Evolutionary conservation across 2,888 invertebrate species (phyloP), one percentile per base, ranked within the genome.

Genomic region (Bellardia pandia): DNA sequence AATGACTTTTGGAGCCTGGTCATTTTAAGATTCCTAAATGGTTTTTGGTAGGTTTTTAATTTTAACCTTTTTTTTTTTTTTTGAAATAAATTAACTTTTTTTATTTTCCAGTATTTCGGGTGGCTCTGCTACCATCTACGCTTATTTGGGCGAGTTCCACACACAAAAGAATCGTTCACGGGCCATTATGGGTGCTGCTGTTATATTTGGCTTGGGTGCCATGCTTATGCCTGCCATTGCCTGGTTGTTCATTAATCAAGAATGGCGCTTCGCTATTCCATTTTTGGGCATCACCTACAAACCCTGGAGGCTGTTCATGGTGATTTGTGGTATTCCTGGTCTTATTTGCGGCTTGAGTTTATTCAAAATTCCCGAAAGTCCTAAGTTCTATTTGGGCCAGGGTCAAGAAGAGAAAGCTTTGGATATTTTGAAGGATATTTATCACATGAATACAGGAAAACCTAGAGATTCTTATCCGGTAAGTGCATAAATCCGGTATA

Each of bases 111-210:
- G 93, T 75, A 90, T 93, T 76, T 92, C 93, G 9, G 94, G 94
- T 14, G 93, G 94, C 9, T 94, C 94, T 8, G 94, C 94, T 1
- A 94, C 94, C 9, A 92, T 94, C 3, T 95, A 94, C 88, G 94
- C 94, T 2, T 95, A 94, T 89, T 91, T 94, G 16, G 94, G 95
- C 9, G 95, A 95, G 90, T 95, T 95, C 89, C 94, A 95, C 88
- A 93, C 94, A 40, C 91, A 93, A 56, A 91, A 90, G 68, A 92
- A 93, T 60, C 92, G 95, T 11, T 94, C 94, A 1, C 94, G 94
- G 89, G 93, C 92, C 6, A 92, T 93, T 9, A 92, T 93, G 91
- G 91, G 91, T 23, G 90, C 92, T 0, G 92, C 92, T 7, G 90
- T 92, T 40, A 92, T 93, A 45, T 92, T 93, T 66, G 93, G 93